Evolutionary conservation across 2,113 vertebrate genomes (phyloP), one percentile per base, ranked within the genome.

Genomic region (Illadopsis cleaveri): DNA sequence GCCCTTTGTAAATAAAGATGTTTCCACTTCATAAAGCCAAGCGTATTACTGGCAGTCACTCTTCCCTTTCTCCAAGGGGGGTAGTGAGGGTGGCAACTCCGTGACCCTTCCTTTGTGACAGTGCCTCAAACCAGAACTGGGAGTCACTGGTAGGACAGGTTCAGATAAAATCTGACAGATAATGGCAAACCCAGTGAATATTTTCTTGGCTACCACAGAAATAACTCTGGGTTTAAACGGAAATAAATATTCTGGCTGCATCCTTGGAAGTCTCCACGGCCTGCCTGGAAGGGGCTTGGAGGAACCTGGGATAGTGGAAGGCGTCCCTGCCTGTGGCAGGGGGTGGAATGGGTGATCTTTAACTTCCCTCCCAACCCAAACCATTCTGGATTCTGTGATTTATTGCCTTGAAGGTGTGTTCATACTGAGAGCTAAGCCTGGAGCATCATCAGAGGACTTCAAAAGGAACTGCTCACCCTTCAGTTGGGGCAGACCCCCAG

Each of bases 21-120:
- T 91, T 96, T 97, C 93, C 86, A 94, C 89, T 75, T 78, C 82
- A 94, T 86, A 92, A 96, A 94, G 62, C 31, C 86, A n/a, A 0
- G 5, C 30, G 58, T 42, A 31, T 93, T 88, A 53, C 57, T 33
- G 86, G 31, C 53, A 69, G 40, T 91, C 62, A 15, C 48, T 84
- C 57, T 58, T 62, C 47, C 42, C 33, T 8, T 54, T 69, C 38
- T 68, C 25, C 37, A 10, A 53, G 0, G 7, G 50, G 38, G 38
- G 8, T 8, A 37, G 38, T 2, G 27, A 66, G 50, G 38, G 11
- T 27, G 53, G 72, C 27, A 73, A 7, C 8, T 15, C 50, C 6
- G 30, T 68, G 66, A 84, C 30, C 47, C 53, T 88, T 25, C 40
- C 45, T 14, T 38, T 50, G 72, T 24, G 71, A 70, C 62, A 44